Evolutionary conservation across 2,888 invertebrate species (phyloP).

Genomic region (Seira musarum): DNA sequence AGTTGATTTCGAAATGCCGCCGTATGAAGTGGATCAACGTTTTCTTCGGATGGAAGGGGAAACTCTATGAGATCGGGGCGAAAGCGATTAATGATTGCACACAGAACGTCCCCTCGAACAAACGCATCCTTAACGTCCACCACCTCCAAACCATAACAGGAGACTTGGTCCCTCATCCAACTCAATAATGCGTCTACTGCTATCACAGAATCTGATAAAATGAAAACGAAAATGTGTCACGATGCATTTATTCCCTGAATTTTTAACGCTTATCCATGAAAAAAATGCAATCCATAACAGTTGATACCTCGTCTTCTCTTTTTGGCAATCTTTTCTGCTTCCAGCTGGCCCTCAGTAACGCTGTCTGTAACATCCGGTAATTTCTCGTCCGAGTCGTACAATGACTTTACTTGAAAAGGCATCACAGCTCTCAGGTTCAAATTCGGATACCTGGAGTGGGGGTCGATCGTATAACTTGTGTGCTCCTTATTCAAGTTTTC

Average conservation of each 20-base stretch:
- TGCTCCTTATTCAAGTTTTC: slow-evolving; percentile 95
- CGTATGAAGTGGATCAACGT: slow-evolving; percentile 72
- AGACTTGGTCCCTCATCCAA: slow-evolving; percentile 85
- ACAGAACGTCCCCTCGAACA: slow-evolving; percentile 79
- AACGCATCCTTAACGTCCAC: slow-evolving; percentile 82
- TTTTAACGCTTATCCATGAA: slow-evolving; percentile 10
- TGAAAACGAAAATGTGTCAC: slow-evolving; percentile 1
- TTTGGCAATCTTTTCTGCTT: slow-evolving; percentile 78
- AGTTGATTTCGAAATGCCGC: slow-evolving; percentile 80
- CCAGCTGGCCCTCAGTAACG: slow-evolving; percentile 70
- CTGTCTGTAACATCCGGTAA: slow-evolving; percentile 72
- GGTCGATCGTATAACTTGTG: slow-evolving; percentile 88
- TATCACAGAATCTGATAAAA: slow-evolving; percentile 75
- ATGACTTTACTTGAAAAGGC: slow-evolving; percentile 79
- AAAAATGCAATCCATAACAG: not conserved
- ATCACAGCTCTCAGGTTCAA: slow-evolving; percentile 83
- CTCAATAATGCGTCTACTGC: slow-evolving; percentile 83
- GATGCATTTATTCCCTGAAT: slow-evolving; percentile 63
- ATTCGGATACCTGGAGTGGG: slow-evolving; percentile 87
- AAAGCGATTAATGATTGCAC: slow-evolving; percentile 87
- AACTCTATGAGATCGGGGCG: slow-evolving; percentile 91
- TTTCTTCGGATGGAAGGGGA: slow-evolving; percentile 78
- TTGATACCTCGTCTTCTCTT: slow-evolving; percentile 78
- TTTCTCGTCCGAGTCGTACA: slow-evolving; percentile 80
- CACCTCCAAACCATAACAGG: slow-evolving; percentile 77